Evolutionary conservation across 2,113 vertebrate genomes (phyloP), one percentile per base, ranked within the genome.

Genomic region (Chloroceryle aenea): DNA sequence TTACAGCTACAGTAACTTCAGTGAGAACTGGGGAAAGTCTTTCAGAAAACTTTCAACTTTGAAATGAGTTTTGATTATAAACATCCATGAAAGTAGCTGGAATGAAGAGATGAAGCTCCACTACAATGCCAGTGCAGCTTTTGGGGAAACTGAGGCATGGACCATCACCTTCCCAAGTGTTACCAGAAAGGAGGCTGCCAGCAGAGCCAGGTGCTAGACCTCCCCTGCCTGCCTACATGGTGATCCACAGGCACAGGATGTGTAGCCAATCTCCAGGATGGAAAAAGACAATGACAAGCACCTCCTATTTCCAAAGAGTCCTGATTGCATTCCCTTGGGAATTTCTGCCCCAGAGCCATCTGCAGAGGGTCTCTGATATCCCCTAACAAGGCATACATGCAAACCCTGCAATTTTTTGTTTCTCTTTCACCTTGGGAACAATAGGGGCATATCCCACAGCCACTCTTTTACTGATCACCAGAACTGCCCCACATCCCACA

Each of bases 171-270:
- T 30, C 50, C 34, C 14, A 40, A 27, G 20, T 0, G 0, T 29
- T 18, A 45, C 21, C 26, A 55, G 66, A 30, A n/a, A 20, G 32
- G 34, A 75, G 32, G 20, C 16, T 48, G 59, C 68, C 20, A 40
- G 67, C 43, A 61, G 55, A 75, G 30, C 16, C 0, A 5, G 25
- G 18, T 36, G 25, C 48, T 8, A 13, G 52, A 66, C 27, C 43
- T 56, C 40, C 23, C 32, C 42, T 11, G 18, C 34, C 66, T 36
- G 45, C 23, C 68, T 17, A n/a, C 4, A 2, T 1, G 4, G 43
- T 0, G 5, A 62, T 8, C 38, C 36, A n/a, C 11, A 17, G 32
- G 27, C 45, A 56, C 0, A 2, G 48, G 43, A 48, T 0, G 0
- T 22, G 48, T 30, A 68, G 20, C 20, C 43, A 13, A 14, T 14